Percentiles rank a stretch among this genome's conserved stretches.
Evolutionary conservation across 2,888 invertebrate species (phyloP).

Genomic region (Heliothis peltigera): DNA sequence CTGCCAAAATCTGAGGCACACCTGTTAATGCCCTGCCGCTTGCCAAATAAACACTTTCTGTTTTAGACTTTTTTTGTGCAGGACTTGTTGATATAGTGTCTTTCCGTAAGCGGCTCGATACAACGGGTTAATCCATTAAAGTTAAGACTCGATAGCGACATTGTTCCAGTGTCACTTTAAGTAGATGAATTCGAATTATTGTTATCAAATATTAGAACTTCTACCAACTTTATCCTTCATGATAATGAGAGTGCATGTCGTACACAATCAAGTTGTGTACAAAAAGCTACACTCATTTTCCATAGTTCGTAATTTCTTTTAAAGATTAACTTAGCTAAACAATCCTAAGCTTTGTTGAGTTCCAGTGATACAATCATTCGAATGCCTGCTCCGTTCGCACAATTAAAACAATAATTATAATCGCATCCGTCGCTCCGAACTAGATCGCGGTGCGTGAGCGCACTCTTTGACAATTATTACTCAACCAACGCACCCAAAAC

Average conservation of each 20-base stretch:
- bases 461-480: conserved; percentile 49
- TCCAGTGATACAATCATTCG: conserved; percentile 12
- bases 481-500: conserved; percentile 14
- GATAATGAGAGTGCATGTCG: too few relatives aligned
- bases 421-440: conserved; percentile 31
- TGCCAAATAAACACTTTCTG: neutral
- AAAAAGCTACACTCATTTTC: too few relatives aligned
- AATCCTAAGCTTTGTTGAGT: conserved; percentile 10
- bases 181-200: too few relatives aligned
- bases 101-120: too few relatives aligned
- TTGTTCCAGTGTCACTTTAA: too few relatives aligned
- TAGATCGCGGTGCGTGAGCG: conserved; percentile 47
- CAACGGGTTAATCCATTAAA: too few relatives aligned
- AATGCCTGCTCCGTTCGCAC: conserved; percentile 41
- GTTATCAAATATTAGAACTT: too few relatives aligned
- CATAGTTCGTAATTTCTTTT: too few relatives aligned
- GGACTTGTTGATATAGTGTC: too few relatives aligned
- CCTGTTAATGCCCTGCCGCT: neutral
- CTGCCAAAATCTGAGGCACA: conserved; percentile 34
- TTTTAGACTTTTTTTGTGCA: neutral
- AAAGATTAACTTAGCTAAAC: neutral
- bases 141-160: too few relatives aligned
- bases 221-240: too few relatives aligned
- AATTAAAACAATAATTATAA: conserved; percentile 58
- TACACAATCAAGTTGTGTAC: too few relatives aligned